Evolutionary conservation across 2,113 vertebrate genomes (phyloP).

Genomic region (Oplegnathus fasciatus): DNA sequence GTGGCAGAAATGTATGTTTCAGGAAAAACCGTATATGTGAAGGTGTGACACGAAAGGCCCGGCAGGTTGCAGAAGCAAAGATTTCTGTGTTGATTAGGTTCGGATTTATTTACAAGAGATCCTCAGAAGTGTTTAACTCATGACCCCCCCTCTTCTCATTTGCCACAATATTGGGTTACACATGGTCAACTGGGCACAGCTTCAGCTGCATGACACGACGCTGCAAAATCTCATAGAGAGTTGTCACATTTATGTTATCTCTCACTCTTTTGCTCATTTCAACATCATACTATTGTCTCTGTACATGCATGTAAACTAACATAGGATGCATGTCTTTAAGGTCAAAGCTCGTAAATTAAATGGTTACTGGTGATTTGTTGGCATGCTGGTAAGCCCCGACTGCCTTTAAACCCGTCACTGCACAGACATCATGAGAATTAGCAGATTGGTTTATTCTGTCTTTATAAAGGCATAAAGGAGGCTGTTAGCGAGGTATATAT

Average conservation of each 20-base stretch:
- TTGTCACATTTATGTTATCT: background rate
- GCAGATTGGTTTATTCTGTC: slow-evolving; percentile 8
- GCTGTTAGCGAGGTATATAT: background rate
- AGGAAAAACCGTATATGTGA: background rate
- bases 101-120: background rate
- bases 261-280: background rate
- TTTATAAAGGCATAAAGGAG: background rate
- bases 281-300: background rate
- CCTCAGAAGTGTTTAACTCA: background rate
- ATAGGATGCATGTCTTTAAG: background rate
- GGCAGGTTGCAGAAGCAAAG: background rate
- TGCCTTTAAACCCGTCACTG: background rate
- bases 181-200: background rate
- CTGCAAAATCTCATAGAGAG: background rate
- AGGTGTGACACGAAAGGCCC: background rate
- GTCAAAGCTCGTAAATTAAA: background rate
- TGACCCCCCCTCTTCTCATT: no score
- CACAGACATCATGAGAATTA: slow-evolving; percentile 1
- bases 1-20: background rate
- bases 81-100: background rate
- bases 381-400: no score
- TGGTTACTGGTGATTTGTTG: background rate
- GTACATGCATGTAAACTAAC: background rate
- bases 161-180: background rate
- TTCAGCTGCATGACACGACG: background rate